Evolutionary conservation across 2,888 invertebrate species (phyloP).

Genomic region (Lydus trimaculatus): DNA sequence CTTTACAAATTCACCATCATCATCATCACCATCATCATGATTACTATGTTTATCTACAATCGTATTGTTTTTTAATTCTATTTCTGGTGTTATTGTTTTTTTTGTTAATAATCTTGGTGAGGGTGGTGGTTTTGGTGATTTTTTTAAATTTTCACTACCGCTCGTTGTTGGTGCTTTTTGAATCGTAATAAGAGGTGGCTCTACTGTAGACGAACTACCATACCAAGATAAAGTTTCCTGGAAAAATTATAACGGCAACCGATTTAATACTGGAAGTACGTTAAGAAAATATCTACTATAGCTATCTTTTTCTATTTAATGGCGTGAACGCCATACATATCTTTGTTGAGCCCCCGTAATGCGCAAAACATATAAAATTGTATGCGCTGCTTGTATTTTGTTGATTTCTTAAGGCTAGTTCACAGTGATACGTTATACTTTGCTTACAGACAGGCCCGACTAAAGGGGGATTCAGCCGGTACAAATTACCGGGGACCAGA

Average conservation of each 20-base stretch:
- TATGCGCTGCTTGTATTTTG: too few species aligned
- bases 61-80: constrained; percentile 25
- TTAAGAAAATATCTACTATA: too few species aligned
- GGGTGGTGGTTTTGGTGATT: constrained; percentile 13
- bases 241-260: not conserved
- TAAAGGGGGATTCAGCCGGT: too few species aligned
- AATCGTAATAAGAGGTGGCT: constrained; percentile 57
- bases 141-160: constrained; percentile 25
- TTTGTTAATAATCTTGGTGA: not conserved
- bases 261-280: too few species aligned
- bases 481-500: too few species aligned
- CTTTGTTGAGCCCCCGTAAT: too few species aligned
- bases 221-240: constrained; percentile 65
- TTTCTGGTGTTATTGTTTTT: constrained; percentile 25
- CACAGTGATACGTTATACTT: too few species aligned
- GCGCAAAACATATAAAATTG: too few species aligned
- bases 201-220: constrained; percentile 59
- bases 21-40: constrained; percentile 64
- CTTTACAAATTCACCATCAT: constrained; percentile 57
- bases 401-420: too few species aligned
- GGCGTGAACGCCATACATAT: too few species aligned
- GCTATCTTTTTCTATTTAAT: too few species aligned
- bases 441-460: too few species aligned
- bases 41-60: constrained; percentile 66
- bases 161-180: constrained; percentile 49